These are phyloP conservation scores for Abrostola triplasia DNA, from an alignment of 2,888 invertebrate genomes.

Conservation along the genomic window DNA sequence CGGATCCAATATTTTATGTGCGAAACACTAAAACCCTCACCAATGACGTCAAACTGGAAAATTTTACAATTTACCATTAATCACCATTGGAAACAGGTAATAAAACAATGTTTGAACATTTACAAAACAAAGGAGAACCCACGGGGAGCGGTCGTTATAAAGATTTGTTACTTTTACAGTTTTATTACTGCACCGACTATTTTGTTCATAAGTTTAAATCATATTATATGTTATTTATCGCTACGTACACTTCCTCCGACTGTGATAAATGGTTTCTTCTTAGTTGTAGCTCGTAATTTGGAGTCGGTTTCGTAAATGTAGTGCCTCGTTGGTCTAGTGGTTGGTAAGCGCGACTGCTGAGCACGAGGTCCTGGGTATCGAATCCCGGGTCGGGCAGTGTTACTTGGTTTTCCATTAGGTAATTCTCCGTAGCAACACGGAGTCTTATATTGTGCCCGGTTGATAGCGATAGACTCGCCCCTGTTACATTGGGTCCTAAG, in stretches of 20 bases:
- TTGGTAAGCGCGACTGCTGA: too few species aligned
- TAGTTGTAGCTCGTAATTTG: not conserved
- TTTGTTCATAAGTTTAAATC: slow-evolving; percentile 4
- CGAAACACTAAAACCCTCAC: too few species aligned
- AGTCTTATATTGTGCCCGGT: too few species aligned
- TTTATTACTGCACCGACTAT: slow-evolving; percentile 1
- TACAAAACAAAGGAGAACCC: not conserved
- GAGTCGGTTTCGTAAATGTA: not conserved
- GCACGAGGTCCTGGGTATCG: too few species aligned
- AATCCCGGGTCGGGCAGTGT: too few species aligned
- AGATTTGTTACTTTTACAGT: not conserved
- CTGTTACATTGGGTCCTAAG: too few species aligned
- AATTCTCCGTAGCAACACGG: too few species aligned
- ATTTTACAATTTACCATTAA: not conserved
- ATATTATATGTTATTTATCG: slow-evolving; percentile 6
- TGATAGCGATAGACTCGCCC: too few species aligned
- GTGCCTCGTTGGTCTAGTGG: too few species aligned
- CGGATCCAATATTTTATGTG: too few species aligned
- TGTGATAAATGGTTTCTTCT: not conserved
- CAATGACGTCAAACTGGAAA: not conserved
- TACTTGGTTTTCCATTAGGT: too few species aligned
- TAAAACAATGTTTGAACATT: not conserved
- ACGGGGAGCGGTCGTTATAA: not conserved
- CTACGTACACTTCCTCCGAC: not conserved
- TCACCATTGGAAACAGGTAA: not conserved